Evolutionary conservation across 2,113 vertebrate species (phyloP), one percentile per base, ranked within the genome.

Genomic region (Paramormyrops kingsleyae): DNA sequence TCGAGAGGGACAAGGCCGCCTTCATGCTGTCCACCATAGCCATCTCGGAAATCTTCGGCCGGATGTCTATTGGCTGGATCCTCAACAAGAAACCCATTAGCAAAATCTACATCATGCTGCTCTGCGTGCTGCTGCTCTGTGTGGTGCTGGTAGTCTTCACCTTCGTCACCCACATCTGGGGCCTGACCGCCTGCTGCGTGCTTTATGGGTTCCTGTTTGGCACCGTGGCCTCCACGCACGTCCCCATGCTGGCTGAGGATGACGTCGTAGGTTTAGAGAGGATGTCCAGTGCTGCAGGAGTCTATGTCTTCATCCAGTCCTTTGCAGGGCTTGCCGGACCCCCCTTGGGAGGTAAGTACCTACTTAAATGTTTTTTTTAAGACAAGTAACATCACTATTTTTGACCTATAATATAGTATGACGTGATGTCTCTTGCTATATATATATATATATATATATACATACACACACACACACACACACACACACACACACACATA

Each of bases 231-330:
- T 96, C 97, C 50, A 98, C 97, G 0, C 99, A 99, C 91, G 98
- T 99, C 66, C 98, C 99, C 1, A 94, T 99, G 96, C 94, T 99
- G 88, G 98, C 98, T 0, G 99, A 99, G 90, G 98, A 99, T 0
- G 98, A 99, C 0, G 97, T 99, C 50, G 96, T 97, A 66, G 99
- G 98, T 2, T 97, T 99, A 0, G 95, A 98, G 86, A 97, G 93
- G 94, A 99, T 99, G 98, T 93, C 98, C 1, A 97, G 97, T 3
- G 99, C 98, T 0, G 98, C 97, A 0, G 99, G 98, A 0, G 97
- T 99, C 93, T 99, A 99, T 0, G 96, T 99, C 89, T 99, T 97
- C 94, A 98, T 99, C 90, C 98, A 99, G 1, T 99, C 98, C 94
- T 95, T 99, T 74, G 95, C 99, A 39, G 98, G 98, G 88, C 95